phyloP scores from a whole-genome alignment of 2,113 vertebrate species.

The Bothrops jararaca region DNA sequence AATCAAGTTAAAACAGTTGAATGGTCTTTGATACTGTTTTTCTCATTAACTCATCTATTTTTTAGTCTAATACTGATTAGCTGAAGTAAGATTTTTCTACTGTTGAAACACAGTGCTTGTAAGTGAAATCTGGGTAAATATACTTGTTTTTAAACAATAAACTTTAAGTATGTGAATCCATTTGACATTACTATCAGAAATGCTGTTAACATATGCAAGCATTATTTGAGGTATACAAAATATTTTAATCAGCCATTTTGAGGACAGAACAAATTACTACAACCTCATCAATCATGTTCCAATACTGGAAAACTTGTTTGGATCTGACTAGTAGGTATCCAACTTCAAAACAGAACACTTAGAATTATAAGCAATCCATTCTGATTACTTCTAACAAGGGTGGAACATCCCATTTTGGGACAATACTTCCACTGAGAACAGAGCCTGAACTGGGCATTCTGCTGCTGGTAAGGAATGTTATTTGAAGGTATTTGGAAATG shows the following conservation, averaged over 20 bases:
- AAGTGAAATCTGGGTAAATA: not conserved
- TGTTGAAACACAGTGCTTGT: not conserved
- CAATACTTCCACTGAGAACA: not conserved
- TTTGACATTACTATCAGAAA: not conserved
- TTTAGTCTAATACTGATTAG: not conserved
- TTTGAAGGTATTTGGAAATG: not conserved
- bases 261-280: not conserved
- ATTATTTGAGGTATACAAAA: not conserved
- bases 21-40: not conserved
- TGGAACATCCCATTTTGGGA: not conserved
- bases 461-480: not conserved
- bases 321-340: not conserved
- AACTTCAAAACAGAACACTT: not conserved
- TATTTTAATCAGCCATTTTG: accelerated
- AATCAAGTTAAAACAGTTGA: not conserved
- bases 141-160: not conserved
- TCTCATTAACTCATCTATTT: not conserved
- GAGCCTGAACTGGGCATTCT: not conserved
- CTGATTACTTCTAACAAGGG: not conserved
- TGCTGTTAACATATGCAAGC: too few species aligned
- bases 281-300: not conserved
- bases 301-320: not conserved
- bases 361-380: not conserved
- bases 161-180: not conserved
- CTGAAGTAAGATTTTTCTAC: not conserved